Base-by-base conservation (phyloP, 2,888 invertebrate species). In the Eurytoma californica region DNA sequence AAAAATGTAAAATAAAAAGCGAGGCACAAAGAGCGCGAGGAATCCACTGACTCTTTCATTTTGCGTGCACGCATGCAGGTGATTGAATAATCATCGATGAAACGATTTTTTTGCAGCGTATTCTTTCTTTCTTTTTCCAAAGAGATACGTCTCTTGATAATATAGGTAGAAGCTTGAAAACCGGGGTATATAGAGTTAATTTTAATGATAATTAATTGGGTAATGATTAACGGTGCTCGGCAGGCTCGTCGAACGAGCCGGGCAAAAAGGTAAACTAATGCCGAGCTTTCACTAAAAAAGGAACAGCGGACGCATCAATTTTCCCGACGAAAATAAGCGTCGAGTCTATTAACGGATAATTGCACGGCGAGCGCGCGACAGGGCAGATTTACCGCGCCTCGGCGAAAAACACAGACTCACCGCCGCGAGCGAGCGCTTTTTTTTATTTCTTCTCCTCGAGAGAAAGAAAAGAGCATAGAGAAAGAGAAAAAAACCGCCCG, bases 51-150 rank as follows among this genome's bases (percentile, higher is more conserved):
- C 51, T 70, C 58, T 58, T 47, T 20, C 9, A 14, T 63, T 63
- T 20, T 20, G n/a, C 57, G 47, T 28, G 61, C 51, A 53, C 3
- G 30, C 24, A 69, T 63, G 69, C 76, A 76, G 76, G 63, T 69
- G 69, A 75, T 80, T 61, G 66, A 74, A 66, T 74, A 79, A 76
- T 76, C 39, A 13, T 24, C 20, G 13, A 24, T 49, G 18, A 51
- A 20, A 51, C 51, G 7, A 39, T 9, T 39, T 39, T 39, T 39
- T 39, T 39, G 51, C 13, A 24, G 14, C 7, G 14, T 58, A 58
- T 49, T 58, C 14, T 12, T 63, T 39, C 47, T 30, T 63, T 39
- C 2, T n/a, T 18, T 20, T 28, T 3, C 14, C 9, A 24, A 13
- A 0, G 1, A 0, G 0, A 39, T 30, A 9, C 16, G 16, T 16